Conservation (phyloP, 2,797 vertebrate species). For the Scomberomorus guttatus region DNA sequence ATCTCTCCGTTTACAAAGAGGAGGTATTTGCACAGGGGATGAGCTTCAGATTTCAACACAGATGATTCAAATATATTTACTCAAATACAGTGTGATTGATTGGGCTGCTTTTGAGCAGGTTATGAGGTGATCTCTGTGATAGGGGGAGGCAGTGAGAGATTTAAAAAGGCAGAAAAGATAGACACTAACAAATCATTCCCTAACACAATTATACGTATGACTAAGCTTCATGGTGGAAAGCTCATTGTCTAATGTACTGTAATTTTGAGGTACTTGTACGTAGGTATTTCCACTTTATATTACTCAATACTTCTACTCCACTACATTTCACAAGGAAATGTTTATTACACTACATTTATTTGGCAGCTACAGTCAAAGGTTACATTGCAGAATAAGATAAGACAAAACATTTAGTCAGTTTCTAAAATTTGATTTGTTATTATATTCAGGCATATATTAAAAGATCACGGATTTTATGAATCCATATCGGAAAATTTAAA, state of each 20-base stretch:
- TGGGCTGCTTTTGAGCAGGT: conserved; percentile 6
- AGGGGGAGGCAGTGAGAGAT: neutral
- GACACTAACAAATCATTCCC: neutral
- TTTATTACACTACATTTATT: neutral
- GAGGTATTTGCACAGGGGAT: conserved; percentile 45
- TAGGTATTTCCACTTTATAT: neutral
- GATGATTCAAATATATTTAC: conserved; percentile 45
- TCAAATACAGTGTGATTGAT: conserved; percentile 46
- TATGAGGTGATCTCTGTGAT: neutral
- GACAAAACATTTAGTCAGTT: neutral
- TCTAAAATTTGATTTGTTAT: neutral
- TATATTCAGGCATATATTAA: too few relatives aligned
- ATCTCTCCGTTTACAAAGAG: conserved; percentile 34
- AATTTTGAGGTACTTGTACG: too few relatives aligned
- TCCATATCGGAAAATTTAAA: too few relatives aligned
- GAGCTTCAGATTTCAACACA: conserved; percentile 34
- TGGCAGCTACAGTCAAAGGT: neutral
- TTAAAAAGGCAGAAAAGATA: neutral
- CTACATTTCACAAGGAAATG: neutral
- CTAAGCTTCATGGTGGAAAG: neutral
- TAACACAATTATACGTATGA: neutral
- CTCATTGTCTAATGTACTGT: too few relatives aligned
- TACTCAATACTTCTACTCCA: neutral
- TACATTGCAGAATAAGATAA: neutral
- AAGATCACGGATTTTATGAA: too few relatives aligned